Evolutionary conservation across 2,888 invertebrate genomes (phyloP), one percentile per base, ranked within the genome.

Genomic region (Smittia sp.): DNA sequence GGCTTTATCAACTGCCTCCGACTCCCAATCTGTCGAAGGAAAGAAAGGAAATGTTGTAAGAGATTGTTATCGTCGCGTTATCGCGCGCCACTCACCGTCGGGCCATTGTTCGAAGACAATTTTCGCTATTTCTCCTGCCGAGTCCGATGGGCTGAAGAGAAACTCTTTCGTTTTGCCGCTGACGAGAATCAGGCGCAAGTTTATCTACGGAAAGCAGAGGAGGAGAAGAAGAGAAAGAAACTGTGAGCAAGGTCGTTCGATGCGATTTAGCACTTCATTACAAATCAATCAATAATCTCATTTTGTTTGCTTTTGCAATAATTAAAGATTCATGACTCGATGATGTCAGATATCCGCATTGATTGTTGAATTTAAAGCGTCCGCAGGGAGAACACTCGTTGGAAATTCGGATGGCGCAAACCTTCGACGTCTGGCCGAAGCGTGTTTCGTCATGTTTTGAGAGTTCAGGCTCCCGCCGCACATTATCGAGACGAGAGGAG

Each of bases 91-190:
- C 80, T 84, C 86, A 98, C 98, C 98, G 89, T 94, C 91, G 76
- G 98, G 98, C 99, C 99, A 99, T 84, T 96, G 95, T 84, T 96
- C 97, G 86, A 97, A 98, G 81, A 99, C 98, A 87, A 94, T 92
- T 86, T 98, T 94, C 79, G 98, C 97, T 84, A 99, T 98, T 85
- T 98, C 98, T 79, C 96, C 95, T 79, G 98, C 99, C 77, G 98
- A 97, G 85, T 96, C 96, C 80, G 92, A 92, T 76, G 97, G 96
- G 83, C 90, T 92, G 87, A 98, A 99, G 81, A 96, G 89, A 87
- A 97, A 99, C 87, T 99, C 98, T 89, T 96, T 96, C 84, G 98
- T 98, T 86, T 97, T 96, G 79, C 98, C 98, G 84, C 96, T 97
- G 83, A 98, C 98, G 84, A 99, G 90, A 83, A 99, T 98, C 85